phyloP scores from a whole-genome alignment of 2,888 invertebrate species.

The Apomyelois bistriatella region DNA sequence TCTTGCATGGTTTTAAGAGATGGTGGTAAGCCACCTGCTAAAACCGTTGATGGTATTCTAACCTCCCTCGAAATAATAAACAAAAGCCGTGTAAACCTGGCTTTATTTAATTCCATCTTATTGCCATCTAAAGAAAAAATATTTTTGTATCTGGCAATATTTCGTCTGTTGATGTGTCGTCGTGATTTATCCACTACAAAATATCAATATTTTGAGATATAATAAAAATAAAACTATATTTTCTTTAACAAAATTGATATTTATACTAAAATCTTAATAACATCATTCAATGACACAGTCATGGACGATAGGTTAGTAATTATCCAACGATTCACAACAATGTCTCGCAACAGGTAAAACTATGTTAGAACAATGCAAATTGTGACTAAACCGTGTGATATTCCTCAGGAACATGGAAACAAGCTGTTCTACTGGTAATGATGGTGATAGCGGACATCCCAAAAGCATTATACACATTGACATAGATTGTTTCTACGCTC shows the following conservation, averaged over 20 bases:
- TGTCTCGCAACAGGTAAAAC: constrained; percentile 66
- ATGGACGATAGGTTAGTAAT: constrained; percentile 69
- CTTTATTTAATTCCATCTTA: background rate
- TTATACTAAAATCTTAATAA: constrained; percentile 51
- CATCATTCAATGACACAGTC: constrained; percentile 54
- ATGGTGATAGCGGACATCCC: constrained; percentile 75
- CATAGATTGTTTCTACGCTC: constrained; percentile 92
- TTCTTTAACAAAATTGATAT: constrained; percentile 46
- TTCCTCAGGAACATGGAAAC: constrained; percentile 73
- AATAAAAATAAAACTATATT: constrained; percentile 68
- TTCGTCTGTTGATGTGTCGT: constrained; percentile 76
- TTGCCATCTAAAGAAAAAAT: background rate
- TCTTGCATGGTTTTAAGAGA: no score
- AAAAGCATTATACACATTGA: constrained; percentile 89
- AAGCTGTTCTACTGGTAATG: constrained; percentile 61
- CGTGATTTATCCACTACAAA: constrained; percentile 73
- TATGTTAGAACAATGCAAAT: constrained; percentile 64
- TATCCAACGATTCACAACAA: constrained; percentile 38
- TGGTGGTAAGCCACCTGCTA: no score
- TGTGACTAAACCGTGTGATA: constrained; percentile 53
- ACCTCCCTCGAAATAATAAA: no score
- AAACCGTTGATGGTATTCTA: no score
- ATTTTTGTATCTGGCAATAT: constrained; percentile 52
- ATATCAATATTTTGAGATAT: constrained; percentile 73
- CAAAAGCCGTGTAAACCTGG: background rate